Base-by-base conservation (phyloP, 2,797 vertebrate genomes). In the Antrozous pallidus region DNA sequence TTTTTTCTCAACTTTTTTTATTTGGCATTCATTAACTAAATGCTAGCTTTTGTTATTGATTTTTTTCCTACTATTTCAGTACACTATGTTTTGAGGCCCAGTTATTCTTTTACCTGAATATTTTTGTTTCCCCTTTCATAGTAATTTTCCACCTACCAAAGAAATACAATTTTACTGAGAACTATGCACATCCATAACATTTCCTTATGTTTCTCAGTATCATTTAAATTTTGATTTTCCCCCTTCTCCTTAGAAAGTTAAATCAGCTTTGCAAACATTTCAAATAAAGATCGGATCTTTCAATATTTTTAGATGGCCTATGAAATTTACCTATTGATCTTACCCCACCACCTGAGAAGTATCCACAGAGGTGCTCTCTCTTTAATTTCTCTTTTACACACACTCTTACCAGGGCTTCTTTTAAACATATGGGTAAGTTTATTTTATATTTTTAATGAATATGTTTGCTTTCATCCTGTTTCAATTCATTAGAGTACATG, bases 301-400 rank as follows among this genome's bases (percentile, higher is more conserved):
- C 69, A 82, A 47, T 33, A 73, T 47, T 88, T 86, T 93, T 69
- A 65, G 38, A 20, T 49, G 65, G n/a, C 17, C 47, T 78, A 8
- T 90, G 47, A 81, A 45, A 79, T 94, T 90, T 90, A 49, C 67
- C 33, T 77, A 77, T 47, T 73, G 65, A 78, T 51, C 31, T 80
- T 71, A 40, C 31, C 33, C 11, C 36, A 17, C 28, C 40, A 93
- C 65, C 12, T 65, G 40, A 78, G 26, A 40, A 8, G 13, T 40
- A 8, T 36, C 28, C 4, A 45, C 4, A 73, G 38, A 94, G 14
- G 20, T 49, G 1, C 13, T 78, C 5, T 40, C 56, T 86, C 42
- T 88, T 63, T 73, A 86, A 42, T 78, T 24, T 47, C 42, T 47
- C 40, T 38, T 42, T 82, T 36, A 42, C 9, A 70, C 45, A 49